Base-by-base conservation (phyloP, 2,113 vertebrate genomes). In the Ariopsis seemanni region DNA sequence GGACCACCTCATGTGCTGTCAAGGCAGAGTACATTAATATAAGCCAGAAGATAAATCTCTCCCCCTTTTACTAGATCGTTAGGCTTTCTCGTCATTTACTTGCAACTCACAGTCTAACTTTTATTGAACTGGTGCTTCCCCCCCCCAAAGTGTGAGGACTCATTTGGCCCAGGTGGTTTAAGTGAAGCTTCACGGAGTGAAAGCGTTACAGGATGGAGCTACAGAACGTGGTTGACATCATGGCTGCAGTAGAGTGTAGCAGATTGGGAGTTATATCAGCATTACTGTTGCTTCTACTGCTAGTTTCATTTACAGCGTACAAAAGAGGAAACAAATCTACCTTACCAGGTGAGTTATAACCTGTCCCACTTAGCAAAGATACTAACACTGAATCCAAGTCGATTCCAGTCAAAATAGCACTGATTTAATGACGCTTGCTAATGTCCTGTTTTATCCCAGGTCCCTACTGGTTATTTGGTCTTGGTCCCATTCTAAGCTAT, bases 401-500 rank as follows among this genome's bases (percentile, higher is more conserved):
- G n/a, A 14, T 17, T 62, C 60, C n/a, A 30, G 5, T 65, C 42
- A 62, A 65, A 7, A 27, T 10, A 18, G 48, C 22, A 52, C 5
- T 85, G 5, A 60, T 58, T 18, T 85, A 52, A 84, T 57, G 27
- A 25, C 25, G 52, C 63, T 30, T 53, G 82, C 27, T 67, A 42
- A 53, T 52, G 7, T 84, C 34, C 2, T 9, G 1, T 85, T 25
- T 84, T 89, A 90, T 63, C 30, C 48, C 82, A 99, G 98, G 98
- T 91, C 98, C 98, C 1, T 91, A 92, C 63, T 98, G 97, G 88
- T 96, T 95, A 0, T 91, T 96, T 92, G 98, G 98, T n/a, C 92
- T 99, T 0, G 98, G 98, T 0, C 97, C 98, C 0, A 84, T 99
- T 84, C 91, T 99, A 9, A 97, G 97, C 20, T 97, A 99, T 0